Evolutionary conservation across 2,888 invertebrate species (phyloP).

Genomic region (Heliconius ismenius): DNA sequence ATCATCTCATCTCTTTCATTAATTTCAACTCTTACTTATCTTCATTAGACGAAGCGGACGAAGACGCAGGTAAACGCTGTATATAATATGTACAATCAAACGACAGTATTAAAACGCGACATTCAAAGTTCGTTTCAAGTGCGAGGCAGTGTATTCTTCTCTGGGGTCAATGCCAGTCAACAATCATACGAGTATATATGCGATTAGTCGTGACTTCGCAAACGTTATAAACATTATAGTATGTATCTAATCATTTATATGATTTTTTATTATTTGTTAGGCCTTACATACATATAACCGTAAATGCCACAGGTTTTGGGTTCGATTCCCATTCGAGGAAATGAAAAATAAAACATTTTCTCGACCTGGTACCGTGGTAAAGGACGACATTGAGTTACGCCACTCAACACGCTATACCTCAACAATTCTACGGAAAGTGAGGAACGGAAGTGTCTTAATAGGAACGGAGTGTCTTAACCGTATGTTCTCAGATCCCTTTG

Average conservation of each 20-base stretch:
- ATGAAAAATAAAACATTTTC: neutral
- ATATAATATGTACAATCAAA: constrained; percentile 4
- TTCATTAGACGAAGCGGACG: neutral
- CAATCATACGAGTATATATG: constrained; percentile 3
- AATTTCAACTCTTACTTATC: neutral
- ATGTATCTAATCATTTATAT: neutral
- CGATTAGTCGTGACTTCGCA: constrained; percentile 13
- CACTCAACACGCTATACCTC: too few relatives aligned
- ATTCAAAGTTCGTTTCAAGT: constrained; percentile 20
- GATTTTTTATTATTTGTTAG: too few relatives aligned
- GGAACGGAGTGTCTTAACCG: neutral
- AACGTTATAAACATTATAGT: neutral
- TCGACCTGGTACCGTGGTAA: neutral
- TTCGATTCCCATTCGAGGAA: neutral
- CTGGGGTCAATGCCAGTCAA: constrained; percentile 21
- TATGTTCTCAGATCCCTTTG: neutral
- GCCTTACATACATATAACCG: too few relatives aligned
- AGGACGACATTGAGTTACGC: too few relatives aligned
- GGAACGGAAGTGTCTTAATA: neutral
- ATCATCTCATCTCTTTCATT: too few relatives aligned
- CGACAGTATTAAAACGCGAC: neutral
- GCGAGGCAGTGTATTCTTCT: constrained; percentile 22
- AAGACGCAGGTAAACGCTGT: neutral
- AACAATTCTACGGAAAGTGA: neutral
- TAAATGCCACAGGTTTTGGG: neutral